phyloP scores from a whole-genome alignment of 2,113 vertebrate species.

The Peucedramus taeniatus region DNA sequence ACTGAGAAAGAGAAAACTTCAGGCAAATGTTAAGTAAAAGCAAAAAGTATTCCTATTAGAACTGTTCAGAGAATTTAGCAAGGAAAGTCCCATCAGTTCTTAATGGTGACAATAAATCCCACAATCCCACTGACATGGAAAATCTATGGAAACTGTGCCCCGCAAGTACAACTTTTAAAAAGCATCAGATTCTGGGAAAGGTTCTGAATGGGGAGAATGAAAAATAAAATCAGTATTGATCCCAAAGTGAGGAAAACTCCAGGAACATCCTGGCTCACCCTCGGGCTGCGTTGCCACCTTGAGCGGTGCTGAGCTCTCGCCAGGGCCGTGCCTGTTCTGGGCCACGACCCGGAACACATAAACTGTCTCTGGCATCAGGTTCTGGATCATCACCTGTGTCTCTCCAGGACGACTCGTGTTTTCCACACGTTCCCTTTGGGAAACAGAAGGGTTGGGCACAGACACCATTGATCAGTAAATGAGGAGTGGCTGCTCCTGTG shows the following conservation, averaged over 20 bases:
- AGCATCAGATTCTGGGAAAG: neutral
- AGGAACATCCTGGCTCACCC: conserved; percentile 70
- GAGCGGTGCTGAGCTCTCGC: conserved; percentile 85
- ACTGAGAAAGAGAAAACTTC: no score
- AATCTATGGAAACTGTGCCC: neutral
- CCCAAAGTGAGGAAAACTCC: neutral
- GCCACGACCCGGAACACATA: conserved; percentile 90
- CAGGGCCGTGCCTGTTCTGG: conserved; percentile 87
- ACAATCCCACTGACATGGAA: neutral
- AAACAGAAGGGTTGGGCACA: conserved; percentile 1
- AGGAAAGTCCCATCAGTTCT: neutral
- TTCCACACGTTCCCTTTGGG: conserved; percentile 86
- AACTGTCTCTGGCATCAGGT: conserved; percentile 93
- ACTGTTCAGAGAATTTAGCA: neutral
- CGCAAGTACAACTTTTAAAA: neutral
- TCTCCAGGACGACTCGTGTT: conserved; percentile 91
- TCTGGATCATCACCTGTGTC: conserved; percentile 93
- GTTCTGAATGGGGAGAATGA: neutral
- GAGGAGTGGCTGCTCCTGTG: neutral
- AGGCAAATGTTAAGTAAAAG: no score
- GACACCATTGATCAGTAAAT: neutral
- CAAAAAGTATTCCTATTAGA: neutral
- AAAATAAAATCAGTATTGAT: rapidly evolving
- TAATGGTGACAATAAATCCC: neutral
- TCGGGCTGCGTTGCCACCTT: conserved; percentile 95